A percentile compares a stretch with the other conserved stretches of the same genome.
Conservation (phyloP, 2,888 invertebrate species). For the Chirona hameri region DNA sequence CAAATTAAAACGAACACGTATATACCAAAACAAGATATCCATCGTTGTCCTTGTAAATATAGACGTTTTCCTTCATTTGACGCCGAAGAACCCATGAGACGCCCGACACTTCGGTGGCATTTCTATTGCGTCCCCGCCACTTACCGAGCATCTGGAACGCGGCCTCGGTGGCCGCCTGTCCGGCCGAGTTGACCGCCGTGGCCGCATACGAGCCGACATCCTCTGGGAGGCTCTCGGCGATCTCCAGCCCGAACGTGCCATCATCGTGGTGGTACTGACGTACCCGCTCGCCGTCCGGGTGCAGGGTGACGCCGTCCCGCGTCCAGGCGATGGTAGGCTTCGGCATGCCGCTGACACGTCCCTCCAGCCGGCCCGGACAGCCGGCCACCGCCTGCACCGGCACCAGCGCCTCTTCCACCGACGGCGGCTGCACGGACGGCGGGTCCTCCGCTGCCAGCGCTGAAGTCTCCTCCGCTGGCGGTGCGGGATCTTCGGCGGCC, state of each 20-base stretch:
- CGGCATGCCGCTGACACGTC: background rate
- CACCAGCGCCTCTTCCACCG: background rate
- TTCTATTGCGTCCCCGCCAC: conserved; percentile 36
- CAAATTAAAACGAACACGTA: no score
- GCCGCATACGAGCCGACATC: conserved; percentile 76
- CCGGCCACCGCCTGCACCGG: background rate
- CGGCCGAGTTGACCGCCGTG: conserved; percentile 73
- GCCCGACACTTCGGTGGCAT: no score
- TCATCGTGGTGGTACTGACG: conserved; percentile 62
- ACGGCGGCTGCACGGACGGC: background rate
- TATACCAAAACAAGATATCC: no score
- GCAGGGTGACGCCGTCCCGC: background rate
- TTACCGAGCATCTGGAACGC: conserved; percentile 62
- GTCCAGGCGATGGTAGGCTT: background rate
- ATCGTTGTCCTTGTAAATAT: no score
- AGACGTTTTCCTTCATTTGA: no score
- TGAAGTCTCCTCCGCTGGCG: background rate
- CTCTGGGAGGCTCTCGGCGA: conserved; percentile 53
- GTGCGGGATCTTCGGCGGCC: background rate
- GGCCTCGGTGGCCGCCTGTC: conserved; percentile 64
- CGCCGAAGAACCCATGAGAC: no score
- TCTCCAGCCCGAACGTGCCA: conserved; percentile 62
- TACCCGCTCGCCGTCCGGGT: conserved; percentile 61
- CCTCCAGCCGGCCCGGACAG: conserved; percentile 14
- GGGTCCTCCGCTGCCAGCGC: background rate